Evolutionary conservation across 2,888 invertebrate species (phyloP).

Genomic region (Agriopis aurantiaria): DNA sequence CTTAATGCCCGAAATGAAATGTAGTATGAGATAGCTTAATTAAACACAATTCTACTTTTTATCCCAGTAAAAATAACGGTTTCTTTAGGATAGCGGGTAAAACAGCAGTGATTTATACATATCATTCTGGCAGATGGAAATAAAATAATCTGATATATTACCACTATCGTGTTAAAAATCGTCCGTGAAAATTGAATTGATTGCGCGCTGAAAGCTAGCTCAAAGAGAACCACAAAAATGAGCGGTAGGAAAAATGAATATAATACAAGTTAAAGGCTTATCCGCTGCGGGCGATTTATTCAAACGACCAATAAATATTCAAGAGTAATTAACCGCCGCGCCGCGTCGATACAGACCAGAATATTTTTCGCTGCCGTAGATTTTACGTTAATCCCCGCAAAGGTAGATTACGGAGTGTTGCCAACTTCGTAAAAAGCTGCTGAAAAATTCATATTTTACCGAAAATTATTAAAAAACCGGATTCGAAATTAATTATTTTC

Average conservation of each 20-base stretch:
- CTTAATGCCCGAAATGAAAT: no score
- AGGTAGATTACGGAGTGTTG: conserved; percentile 78
- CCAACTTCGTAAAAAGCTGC: conserved; percentile 67
- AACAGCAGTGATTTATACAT: no score
- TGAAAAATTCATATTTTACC: conserved; percentile 62
- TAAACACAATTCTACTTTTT: no score
- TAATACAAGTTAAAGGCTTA: conserved; percentile 79
- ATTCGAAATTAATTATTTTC: conserved; percentile 54
- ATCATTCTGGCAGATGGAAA: conserved; percentile 10
- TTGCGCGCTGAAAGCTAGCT: conserved; percentile 39
- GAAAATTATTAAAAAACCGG: conserved; percentile 55
- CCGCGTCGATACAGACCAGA: conserved; percentile 66
- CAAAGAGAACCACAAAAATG: conserved; percentile 61
- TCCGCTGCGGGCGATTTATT: conserved; percentile 79
- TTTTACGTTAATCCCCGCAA: conserved; percentile 76
- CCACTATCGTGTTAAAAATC: conserved; percentile 1
- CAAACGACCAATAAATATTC: conserved; percentile 86
- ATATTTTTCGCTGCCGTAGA: conserved; percentile 78
- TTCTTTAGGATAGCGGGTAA: no score
- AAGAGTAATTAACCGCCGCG: conserved; percentile 81
- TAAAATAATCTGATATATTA: conserved; percentile 3
- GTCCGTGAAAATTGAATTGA: conserved; percentile 38
- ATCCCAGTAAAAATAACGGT: no score
- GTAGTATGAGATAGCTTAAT: no score
- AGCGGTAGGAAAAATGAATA: conserved; percentile 69